Conservation (phyloP, 1,140 invertebrate genomes). For the Drosophila pseudoananassae region DNA sequence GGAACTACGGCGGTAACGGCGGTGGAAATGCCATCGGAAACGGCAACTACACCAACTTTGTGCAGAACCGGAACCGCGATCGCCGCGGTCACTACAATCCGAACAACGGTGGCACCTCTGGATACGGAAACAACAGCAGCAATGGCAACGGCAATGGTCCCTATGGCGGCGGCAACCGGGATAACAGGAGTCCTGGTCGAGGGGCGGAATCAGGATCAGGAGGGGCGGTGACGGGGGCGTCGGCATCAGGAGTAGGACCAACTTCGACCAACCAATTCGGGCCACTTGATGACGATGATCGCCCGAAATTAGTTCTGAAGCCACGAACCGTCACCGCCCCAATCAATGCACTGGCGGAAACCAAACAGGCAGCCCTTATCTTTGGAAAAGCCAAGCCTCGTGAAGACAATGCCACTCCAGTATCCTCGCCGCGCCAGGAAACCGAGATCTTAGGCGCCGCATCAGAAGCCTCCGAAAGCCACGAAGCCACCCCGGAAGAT, state of each 20-base stretch:
- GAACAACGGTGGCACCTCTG: slow-evolving; percentile 26
- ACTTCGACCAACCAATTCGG: slow-evolving; percentile 3
- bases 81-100: slow-evolving; percentile 72
- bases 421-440: slow-evolving; percentile 24
- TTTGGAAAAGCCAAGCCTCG: slow-evolving; percentile 94
- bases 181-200: not conserved
- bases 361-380: slow-evolving; percentile 91
- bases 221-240: not conserved
- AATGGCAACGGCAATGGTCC: not conserved
- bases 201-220: not conserved
- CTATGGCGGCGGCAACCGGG: not conserved
- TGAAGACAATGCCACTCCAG: slow-evolving; percentile 84
- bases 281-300: slow-evolving; percentile 86
- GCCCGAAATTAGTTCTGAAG: slow-evolving; percentile 92
- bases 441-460: slow-evolving; percentile 6
- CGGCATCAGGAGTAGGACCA: slow-evolving; percentile 1
- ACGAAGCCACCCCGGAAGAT: not conserved
- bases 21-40: slow-evolving; percentile 37
- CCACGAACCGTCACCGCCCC: slow-evolving; percentile 93
- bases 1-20: slow-evolving; percentile 11
- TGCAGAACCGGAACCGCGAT: slow-evolving; percentile 77
- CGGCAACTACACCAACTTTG: slow-evolving; percentile 53
- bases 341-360: slow-evolving; percentile 92
- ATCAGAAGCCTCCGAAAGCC: not conserved
- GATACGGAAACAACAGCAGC: slow-evolving; percentile 1